Conservation (phyloP, 2,888 invertebrate genomes). For the Pyralis farinalis region DNA sequence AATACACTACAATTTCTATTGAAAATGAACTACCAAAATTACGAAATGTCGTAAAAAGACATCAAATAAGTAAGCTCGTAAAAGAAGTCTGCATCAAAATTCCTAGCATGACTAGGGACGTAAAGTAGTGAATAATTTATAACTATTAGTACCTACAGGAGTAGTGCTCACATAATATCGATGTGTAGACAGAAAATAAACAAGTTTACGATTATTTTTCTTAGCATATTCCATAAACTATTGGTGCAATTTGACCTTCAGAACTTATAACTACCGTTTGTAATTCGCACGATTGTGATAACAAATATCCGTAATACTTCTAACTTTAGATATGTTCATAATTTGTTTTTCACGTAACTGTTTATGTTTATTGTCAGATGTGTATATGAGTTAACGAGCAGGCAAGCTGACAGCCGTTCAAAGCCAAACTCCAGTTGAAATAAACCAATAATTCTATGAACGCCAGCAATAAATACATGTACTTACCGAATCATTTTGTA, state of each 20-base stretch:
- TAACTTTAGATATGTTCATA: background rate
- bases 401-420: conserved; percentile 33
- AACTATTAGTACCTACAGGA: too few species aligned
- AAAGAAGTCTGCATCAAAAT: too few species aligned
- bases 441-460: conserved; percentile 34
- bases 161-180: too few species aligned
- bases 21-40: too few species aligned
- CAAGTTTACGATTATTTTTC: background rate
- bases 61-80: too few species aligned
- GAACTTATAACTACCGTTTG: background rate
- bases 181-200: too few species aligned
- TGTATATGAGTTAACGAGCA: conserved; percentile 26
- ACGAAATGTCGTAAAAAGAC: too few species aligned
- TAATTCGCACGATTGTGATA: background rate
- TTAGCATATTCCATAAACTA: background rate
- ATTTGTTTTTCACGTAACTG: conserved; percentile 1
- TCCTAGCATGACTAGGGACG: too few species aligned
- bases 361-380: conserved; percentile 27
- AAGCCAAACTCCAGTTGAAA: conserved; percentile 26
- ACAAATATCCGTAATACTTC: background rate
- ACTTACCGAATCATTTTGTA: conserved; percentile 3
- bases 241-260: conserved; percentile 1
- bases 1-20: too few species aligned
- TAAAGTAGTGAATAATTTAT: too few species aligned
- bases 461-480: conserved; percentile 23